Percentiles rank a stretch among this genome's conserved stretches.
These are phyloP conservation scores for Morinoia aosen DNA, from an alignment of 2,888 invertebrate species.

Conservation along the genomic window DNA sequence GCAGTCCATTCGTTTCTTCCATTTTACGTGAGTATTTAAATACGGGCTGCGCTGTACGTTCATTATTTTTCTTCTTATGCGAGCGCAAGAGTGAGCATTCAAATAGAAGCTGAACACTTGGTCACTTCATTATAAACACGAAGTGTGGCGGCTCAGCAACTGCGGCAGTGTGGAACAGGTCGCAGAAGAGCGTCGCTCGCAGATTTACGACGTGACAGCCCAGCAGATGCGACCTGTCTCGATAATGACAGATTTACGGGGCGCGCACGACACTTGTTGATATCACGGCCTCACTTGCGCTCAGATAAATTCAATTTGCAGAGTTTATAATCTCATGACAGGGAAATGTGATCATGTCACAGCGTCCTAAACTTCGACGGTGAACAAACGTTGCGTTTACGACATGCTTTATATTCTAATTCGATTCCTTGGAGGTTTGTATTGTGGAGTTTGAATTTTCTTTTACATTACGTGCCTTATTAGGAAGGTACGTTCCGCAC, in stretches of 20 bases:
- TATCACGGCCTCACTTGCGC: not conserved
- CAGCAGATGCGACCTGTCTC: not conserved
- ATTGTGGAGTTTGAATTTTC: not conserved
- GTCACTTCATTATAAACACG: no score
- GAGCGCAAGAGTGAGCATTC: no score
- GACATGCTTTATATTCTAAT: not conserved
- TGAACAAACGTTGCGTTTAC: not conserved
- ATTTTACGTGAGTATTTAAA: no score
- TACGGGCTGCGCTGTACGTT: no score
- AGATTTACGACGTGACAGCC: not conserved
- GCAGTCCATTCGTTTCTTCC: no score
- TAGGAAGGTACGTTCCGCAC: no score
- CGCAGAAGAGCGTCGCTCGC: not conserved
- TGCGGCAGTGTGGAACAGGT: not conserved
- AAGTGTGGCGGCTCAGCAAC: no score
- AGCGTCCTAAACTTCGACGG: not conserved
- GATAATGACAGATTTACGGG: constrained; percentile 21
- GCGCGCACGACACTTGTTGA: constrained; percentile 18
- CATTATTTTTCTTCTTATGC: no score
- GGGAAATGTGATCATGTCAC: not conserved
- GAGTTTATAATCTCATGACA: not conserved
- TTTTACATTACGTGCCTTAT: no score
- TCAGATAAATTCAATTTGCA: not conserved
- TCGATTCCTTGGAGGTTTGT: not conserved
- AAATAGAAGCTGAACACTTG: no score